Percentiles rank a stretch among this genome's conserved stretches.
phyloP scores from a whole-genome alignment of 2,797 vertebrate species.

The Numenius phaeopus region DNA sequence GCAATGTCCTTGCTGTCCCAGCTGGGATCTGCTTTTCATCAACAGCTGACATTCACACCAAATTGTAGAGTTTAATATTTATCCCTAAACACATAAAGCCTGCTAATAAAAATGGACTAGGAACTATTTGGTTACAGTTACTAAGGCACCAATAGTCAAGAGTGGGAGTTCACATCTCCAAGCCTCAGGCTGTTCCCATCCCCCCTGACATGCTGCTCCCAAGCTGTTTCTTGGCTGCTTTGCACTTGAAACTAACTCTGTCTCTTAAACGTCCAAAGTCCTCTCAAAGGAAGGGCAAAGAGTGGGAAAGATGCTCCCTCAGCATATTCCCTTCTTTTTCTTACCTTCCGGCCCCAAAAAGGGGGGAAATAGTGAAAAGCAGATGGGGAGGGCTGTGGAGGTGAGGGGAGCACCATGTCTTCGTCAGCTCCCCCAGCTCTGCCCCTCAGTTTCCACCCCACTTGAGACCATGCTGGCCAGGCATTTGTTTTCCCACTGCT shows the following conservation, averaged over 20 bases:
- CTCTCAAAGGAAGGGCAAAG: background rate
- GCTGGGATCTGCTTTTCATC: conserved; percentile 49
- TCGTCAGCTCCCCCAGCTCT: background rate
- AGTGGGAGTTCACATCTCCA: background rate
- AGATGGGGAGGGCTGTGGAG: background rate
- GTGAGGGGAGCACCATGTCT: rapidly evolving
- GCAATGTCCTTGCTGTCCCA: conserved; percentile 40
- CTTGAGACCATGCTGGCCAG: background rate
- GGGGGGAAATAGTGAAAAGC: background rate
- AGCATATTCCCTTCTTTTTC: background rate
- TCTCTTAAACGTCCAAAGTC: background rate
- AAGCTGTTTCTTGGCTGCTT: background rate
- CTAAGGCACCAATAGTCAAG: background rate
- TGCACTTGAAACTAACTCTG: background rate
- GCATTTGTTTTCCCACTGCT: background rate
- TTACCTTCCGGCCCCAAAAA: background rate
- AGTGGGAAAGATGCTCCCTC: background rate
- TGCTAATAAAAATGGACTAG: background rate
- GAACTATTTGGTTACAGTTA: conserved; percentile 25
- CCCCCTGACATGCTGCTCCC: background rate
- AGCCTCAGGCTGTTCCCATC: background rate
- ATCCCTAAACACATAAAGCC: conserved; percentile 13
- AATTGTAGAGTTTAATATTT: conserved; percentile 4
- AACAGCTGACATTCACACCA: conserved; percentile 17
- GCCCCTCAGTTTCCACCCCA: background rate